Base-by-base conservation (phyloP, 2,113 vertebrate species). In the Epinephelus lanceolatus region DNA sequence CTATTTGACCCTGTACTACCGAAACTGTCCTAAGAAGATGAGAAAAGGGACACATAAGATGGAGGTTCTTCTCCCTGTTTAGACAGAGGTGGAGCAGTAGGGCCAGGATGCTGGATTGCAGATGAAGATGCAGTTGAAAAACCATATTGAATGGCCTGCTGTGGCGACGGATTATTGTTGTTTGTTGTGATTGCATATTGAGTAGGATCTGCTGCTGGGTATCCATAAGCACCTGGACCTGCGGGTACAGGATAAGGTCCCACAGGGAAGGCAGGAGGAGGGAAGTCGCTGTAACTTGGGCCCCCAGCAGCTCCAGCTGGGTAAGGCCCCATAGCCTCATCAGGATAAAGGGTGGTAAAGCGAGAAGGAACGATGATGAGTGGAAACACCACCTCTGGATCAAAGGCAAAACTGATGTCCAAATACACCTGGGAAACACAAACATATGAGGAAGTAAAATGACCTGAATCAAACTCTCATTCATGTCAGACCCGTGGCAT, bases 301-400 rank as follows among this genome's bases (percentile, higher is more conserved):
- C 18, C 68, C 19, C 76, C 73, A 12, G 8, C 6, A 51, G 65
- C 17, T 49, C 21, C 81, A 63, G 59, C 42, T 52, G 77, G 65
- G 66, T 63, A 62, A 27, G 74, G 74, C 47, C 62, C 80, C 14
- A 47, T 3, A 47, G 40, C 57, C 14, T 61, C 61, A 25, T 8
- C 51, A 37, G 47, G n/a, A 7, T 71, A 51, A 40, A 21, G 23
- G 66, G 27, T 14, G 13, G 23, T 0, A 53, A 25, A 37, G 9
- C 14, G 18, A 19, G 42, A 1, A 63, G 90, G 86, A 52, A 89
- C 9, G 47, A 95, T 75, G 13, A 88, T 53, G 65, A 96, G 56
- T 42, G 92, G 93, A 56, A 95, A 83, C 12, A 17, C 15, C 8
- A 95, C 85, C 65, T 75, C 65, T 57, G 95, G 93, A 53, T 94